Percentiles rank a stretch among this genome's conserved stretches.
phyloP scores from a whole-genome alignment of 2,797 vertebrate genomes.

The Pogoniulus pusillus region DNA sequence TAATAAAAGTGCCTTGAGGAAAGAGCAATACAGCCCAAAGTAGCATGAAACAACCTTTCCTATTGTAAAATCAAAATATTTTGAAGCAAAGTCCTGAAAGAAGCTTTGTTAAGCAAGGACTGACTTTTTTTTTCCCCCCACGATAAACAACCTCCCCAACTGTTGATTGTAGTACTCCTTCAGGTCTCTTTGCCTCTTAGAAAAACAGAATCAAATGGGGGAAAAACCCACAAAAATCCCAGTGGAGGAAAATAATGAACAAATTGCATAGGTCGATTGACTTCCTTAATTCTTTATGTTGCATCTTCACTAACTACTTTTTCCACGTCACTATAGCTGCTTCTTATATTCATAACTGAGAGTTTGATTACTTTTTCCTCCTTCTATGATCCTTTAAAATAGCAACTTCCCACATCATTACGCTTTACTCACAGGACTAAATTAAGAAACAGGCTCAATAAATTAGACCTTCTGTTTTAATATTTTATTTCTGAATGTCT shows the following conservation, averaged over 20 bases:
- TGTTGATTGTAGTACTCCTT: background rate
- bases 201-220: background rate
- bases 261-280: background rate
- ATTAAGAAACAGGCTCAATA: background rate
- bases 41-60: background rate
- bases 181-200: background rate
- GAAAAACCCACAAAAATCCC: background rate
- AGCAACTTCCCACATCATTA: background rate
- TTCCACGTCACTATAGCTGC: background rate
- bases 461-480: background rate
- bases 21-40: background rate
- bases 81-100: background rate
- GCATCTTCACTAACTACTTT: background rate
- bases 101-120: background rate
- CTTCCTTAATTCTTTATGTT: background rate
- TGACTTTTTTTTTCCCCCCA: too few relatives aligned
- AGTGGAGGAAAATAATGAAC: background rate
- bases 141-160: background rate
- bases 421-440: background rate
- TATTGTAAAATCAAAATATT: background rate
- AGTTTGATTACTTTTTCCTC: background rate
- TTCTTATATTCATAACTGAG: background rate
- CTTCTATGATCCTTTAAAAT: background rate
- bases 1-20: fast-evolving
- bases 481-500: background rate